Evolutionary conservation across 1,140 invertebrate genomes (phyloP).

Genomic region (Lepidurus packardi): DNA sequence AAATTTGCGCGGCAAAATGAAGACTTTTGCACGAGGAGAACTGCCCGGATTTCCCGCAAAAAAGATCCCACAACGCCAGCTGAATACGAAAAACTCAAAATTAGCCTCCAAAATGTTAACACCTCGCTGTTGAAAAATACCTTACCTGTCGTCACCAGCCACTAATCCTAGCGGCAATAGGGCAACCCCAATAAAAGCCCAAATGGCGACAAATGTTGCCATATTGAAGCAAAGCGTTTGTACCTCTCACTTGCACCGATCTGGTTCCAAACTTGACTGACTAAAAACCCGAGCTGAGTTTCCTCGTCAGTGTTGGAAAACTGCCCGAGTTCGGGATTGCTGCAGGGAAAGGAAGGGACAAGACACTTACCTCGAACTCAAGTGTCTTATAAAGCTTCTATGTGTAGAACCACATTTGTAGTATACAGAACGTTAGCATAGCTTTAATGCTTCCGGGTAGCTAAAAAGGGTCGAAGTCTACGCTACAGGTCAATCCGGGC

Average conservation of each 20-base stretch:
- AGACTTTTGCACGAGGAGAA: slow-evolving; percentile 32
- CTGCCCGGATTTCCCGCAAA: slow-evolving; percentile 33
- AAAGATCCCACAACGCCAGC: slow-evolving; percentile 35
- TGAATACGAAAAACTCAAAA: background rate
- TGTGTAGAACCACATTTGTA: too few species aligned
- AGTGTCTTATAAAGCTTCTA: too few species aligned
- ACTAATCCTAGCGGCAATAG: background rate
- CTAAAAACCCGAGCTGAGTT: background rate
- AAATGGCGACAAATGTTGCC: background rate
- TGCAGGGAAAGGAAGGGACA: background rate
- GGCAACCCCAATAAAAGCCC: background rate
- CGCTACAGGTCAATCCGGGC: background rate
- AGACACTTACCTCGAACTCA: background rate
- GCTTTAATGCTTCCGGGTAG: background rate
- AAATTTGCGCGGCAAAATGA: slow-evolving; percentile 34
- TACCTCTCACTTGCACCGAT: background rate
- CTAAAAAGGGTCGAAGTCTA: background rate
- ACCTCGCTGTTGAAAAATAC: background rate
- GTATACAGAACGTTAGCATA: too few species aligned
- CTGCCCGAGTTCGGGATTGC: background rate
- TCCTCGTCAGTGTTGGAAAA: background rate
- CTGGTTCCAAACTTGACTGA: slow-evolving; percentile 13
- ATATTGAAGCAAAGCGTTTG: too few species aligned
- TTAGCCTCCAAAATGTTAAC: background rate
- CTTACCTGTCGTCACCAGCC: background rate